Evolutionary conservation across 2,797 vertebrate genomes (phyloP).

Genomic region (Semaprochilodus insignis): DNA sequence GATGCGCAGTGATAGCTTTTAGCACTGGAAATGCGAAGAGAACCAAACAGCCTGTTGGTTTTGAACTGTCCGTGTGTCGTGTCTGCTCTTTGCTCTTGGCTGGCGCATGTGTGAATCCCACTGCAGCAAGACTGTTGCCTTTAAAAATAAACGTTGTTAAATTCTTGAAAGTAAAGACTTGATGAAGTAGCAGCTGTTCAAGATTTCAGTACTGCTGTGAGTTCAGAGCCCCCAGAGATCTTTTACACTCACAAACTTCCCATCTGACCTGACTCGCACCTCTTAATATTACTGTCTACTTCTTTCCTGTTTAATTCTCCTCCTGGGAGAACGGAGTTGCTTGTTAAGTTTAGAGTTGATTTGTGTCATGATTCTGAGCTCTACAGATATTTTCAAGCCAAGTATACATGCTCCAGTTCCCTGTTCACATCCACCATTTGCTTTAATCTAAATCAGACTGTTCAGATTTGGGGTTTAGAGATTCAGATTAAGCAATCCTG

Average conservation of each 20-base stretch:
- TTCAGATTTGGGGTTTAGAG: not conserved
- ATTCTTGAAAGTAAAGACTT: constrained; percentile 6
- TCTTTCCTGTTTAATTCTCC: constrained; percentile 23
- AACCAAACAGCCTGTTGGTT: constrained; percentile 11
- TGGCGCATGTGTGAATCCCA: constrained; percentile 47
- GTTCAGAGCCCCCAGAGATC: constrained; percentile 30
- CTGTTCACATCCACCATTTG: not conserved
- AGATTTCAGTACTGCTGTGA: constrained; percentile 31
- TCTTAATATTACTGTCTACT: not conserved
- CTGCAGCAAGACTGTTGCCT: constrained; percentile 43
- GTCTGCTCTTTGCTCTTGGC: constrained; percentile 17
- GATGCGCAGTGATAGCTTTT: not conserved
- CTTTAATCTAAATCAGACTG: not conserved
- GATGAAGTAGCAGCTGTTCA: constrained; percentile 48
- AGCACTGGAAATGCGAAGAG: constrained; percentile 2
- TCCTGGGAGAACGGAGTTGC: constrained; percentile 14
- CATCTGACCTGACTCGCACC: constrained; percentile 37
- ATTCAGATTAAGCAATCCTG: constrained; percentile 12
- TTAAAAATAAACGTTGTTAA: constrained; percentile 43
- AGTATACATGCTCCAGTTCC: not conserved
- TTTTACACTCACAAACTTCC: constrained; percentile 45
- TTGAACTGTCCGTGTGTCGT: constrained; percentile 21
- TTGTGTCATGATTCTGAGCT: constrained; percentile 28
- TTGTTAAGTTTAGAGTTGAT: constrained; percentile 25
- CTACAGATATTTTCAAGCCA: constrained; percentile 10